Conservation (phyloP, 37 sponge, comb jelly and placozoan genomes). For the Diacarnus erythraeanus region DNA sequence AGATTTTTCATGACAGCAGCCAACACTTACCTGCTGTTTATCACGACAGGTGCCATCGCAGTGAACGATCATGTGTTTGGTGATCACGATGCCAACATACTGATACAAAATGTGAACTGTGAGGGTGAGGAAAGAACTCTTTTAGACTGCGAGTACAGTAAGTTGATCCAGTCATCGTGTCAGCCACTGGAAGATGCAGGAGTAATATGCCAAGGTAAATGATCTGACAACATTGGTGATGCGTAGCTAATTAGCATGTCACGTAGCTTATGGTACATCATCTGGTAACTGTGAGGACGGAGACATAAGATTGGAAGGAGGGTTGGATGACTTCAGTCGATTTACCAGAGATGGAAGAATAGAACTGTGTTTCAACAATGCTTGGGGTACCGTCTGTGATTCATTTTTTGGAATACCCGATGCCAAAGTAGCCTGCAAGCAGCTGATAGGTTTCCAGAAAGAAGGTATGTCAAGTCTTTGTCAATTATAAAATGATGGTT, state of each 20-base stretch:
- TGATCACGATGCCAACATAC: neutral
- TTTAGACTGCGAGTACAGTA: neutral
- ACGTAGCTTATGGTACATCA: neutral
- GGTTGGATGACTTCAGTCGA: no score
- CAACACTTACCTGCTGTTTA: neutral
- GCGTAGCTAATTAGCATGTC: no score
- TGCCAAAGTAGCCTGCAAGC: slow-evolving; percentile 23
- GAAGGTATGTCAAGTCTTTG: neutral
- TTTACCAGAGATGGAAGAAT: slow-evolving; percentile 3
- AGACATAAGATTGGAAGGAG: neutral
- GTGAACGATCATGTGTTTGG: neutral
- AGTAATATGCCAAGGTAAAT: neutral
- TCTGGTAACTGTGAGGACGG: neutral
- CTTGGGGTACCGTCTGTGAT: slow-evolving; percentile 42
- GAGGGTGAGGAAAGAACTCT: neutral
- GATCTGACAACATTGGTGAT: neutral
- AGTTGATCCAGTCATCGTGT: neutral
- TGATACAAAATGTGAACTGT: neutral
- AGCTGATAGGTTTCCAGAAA: slow-evolving; percentile 2
- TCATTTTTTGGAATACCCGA: neutral
- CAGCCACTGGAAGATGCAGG: neutral
- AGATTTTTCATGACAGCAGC: no score
- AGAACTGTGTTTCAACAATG: slow-evolving; percentile 15
- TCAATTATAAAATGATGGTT: no score
- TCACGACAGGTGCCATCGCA: neutral